Conservation (phyloP, 2,797 vertebrate species). For the Lateolabrax maculatus region DNA sequence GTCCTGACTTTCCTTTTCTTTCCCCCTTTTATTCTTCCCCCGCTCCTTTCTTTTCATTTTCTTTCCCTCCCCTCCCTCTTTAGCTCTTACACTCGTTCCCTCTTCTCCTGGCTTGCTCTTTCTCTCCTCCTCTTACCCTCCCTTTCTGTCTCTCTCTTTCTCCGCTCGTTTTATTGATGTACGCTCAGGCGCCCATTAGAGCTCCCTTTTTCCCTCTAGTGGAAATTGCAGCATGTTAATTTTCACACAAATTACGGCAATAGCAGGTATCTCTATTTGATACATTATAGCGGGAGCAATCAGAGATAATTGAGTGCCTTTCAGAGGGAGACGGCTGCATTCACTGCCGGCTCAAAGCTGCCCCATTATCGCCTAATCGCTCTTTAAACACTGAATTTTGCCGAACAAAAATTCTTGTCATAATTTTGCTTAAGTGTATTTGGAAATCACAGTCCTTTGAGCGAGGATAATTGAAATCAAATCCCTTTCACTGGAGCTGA, state of each 20-base stretch:
- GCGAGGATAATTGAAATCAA: constrained; percentile 99
- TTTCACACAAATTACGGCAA: constrained; percentile 99
- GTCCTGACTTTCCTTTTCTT: constrained; percentile 80
- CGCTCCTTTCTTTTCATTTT: constrained; percentile 81
- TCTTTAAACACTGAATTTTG: constrained; percentile 99
- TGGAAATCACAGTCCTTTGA: constrained; percentile 99
- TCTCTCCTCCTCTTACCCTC: constrained; percentile 85
- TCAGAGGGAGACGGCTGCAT: constrained; percentile 99
- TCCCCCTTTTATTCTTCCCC: constrained; percentile 62
- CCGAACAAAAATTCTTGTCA: constrained; percentile 99
- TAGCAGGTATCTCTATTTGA: constrained; percentile 99
- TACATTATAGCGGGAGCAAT: constrained; percentile 99
- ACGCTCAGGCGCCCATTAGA: constrained; percentile 99
- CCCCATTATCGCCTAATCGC: constrained; percentile 99
- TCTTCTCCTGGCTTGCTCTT: constrained; percentile 61
- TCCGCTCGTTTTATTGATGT: constrained; percentile 99
- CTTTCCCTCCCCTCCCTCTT: constrained; percentile 87
- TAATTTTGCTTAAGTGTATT: constrained; percentile 99
- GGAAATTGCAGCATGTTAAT: constrained; percentile 99
- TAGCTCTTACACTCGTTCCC: constrained; percentile 71
- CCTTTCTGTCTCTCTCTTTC: constrained; percentile 68
- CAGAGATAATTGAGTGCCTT: constrained; percentile 99
- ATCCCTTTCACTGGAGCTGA: constrained; percentile 99
- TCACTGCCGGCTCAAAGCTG: constrained; percentile 99
- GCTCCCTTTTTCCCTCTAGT: constrained; percentile 99